A percentile compares a stretch with the other conserved stretches of the same genome.
These are phyloP conservation scores for Andrena bicolor DNA, from an alignment of 2,888 invertebrate species.

Conservation along the genomic window DNA sequence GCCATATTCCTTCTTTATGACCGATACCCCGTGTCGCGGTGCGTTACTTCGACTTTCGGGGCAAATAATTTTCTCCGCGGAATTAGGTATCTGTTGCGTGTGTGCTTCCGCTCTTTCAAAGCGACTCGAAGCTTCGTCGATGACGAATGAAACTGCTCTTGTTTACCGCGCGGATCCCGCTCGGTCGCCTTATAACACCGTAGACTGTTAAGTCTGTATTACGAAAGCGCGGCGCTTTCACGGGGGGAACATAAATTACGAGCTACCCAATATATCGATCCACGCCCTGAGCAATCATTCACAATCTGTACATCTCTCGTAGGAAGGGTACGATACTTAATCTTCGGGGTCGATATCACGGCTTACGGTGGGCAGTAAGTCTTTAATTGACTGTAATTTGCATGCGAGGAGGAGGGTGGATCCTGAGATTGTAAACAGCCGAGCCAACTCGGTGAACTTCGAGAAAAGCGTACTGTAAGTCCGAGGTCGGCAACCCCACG, in stretches of 20 bases:
- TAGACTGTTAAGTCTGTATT: too few species aligned
- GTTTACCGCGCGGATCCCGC: too few species aligned
- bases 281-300: conserved; percentile 37
- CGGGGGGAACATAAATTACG: neutral
- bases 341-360: conserved; percentile 48
- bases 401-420: conserved; percentile 56
- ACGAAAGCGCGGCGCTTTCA: neutral
- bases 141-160: too few species aligned
- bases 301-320: conserved; percentile 29
- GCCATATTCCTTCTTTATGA: neutral
- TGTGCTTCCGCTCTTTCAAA: neutral
- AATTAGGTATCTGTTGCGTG: neutral
- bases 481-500: conserved; percentile 67
- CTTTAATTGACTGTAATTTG: conserved; percentile 73
- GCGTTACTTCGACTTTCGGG: conserved; percentile 17
- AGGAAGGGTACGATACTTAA: conserved; percentile 36
- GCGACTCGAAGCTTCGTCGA: neutral
- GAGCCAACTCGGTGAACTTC: conserved; percentile 46
- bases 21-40: conserved; percentile 13
- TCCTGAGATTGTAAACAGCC: conserved; percentile 70
- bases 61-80: conserved; percentile 11
- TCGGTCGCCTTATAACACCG: too few species aligned
- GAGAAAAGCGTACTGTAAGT: conserved; percentile 50
- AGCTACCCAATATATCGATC: conserved; percentile 32
- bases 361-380: conserved; percentile 43